Evolutionary conservation across 1,140 invertebrate genomes (phyloP).

Genomic region (Oncopeltus fasciatus): DNA sequence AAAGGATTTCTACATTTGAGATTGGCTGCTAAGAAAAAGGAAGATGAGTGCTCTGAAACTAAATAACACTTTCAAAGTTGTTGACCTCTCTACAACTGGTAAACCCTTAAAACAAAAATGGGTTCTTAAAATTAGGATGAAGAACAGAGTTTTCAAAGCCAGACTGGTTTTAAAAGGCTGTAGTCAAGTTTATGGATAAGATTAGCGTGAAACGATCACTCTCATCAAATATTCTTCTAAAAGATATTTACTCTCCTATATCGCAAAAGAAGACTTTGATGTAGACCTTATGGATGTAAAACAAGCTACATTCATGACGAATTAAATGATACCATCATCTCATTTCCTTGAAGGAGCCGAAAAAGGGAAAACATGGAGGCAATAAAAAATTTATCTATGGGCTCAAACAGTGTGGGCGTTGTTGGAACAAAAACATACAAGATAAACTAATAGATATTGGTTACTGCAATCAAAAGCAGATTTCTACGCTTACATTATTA

Average conservation of each 20-base stretch:
- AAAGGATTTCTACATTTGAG: too few relatives aligned
- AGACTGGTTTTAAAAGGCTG: background rate
- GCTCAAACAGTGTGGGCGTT: too few relatives aligned
- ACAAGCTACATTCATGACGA: background rate
- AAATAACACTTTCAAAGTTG: background rate
- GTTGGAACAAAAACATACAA: too few relatives aligned
- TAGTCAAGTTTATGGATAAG: background rate
- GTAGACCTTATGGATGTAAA: too few relatives aligned
- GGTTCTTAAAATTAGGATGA: background rate
- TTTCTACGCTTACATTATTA: background rate
- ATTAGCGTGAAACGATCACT: too few relatives aligned
- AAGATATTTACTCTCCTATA: background rate
- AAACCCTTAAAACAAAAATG: background rate
- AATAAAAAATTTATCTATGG: too few relatives aligned
- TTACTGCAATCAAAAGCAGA: background rate
- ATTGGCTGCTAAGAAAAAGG: too few relatives aligned
- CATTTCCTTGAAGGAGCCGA: background rate
- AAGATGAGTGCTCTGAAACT: too few relatives aligned
- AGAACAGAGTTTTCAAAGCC: background rate
- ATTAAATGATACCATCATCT: background rate
- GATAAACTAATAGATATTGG: background rate
- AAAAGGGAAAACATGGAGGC: background rate
- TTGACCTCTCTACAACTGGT: background rate
- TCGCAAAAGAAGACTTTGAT: background rate
- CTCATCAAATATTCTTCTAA: too few relatives aligned